Conservation (phyloP, 2,797 vertebrate genomes). For the Podarcis siculus region DNA sequence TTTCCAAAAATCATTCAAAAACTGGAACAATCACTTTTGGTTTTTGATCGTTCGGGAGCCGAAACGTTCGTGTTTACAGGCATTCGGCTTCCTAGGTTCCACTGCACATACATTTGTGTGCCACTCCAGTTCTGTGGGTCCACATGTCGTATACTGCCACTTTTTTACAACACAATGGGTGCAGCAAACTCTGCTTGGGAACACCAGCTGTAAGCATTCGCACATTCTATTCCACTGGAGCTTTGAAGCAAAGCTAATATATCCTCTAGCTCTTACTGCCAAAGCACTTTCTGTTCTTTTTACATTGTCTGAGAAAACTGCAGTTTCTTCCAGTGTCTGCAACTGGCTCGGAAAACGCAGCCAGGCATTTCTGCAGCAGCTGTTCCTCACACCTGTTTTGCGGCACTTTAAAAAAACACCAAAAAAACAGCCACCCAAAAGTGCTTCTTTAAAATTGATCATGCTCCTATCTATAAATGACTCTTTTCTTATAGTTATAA, state of each 20-base stretch:
- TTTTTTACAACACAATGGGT: too few species aligned
- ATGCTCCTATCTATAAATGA: neutral
- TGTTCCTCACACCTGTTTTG: neutral
- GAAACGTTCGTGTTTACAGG: too few species aligned
- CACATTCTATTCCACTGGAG: neutral
- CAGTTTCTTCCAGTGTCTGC: neutral
- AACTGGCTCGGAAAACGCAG: neutral
- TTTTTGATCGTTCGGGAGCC: too few species aligned
- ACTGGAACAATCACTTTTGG: too few species aligned
- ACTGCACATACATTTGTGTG: accelerated
- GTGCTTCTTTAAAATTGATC: neutral
- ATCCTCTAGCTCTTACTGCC: neutral
- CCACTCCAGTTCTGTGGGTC: too few species aligned
- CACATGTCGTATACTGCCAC: accelerated
- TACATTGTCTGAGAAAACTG: neutral
- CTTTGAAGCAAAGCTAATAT: neutral
- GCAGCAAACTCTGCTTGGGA: neutral
- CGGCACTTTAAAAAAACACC: neutral
- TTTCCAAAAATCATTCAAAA: too few species aligned
- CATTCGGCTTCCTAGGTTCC: too few species aligned
- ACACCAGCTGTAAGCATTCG: neutral
- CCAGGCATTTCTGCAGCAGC: accelerated
- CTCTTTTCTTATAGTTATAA: neutral
- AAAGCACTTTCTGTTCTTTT: neutral
- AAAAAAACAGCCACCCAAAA: neutral